Evolutionary conservation across 2,113 vertebrate species (phyloP).

Genomic region (Archocentrus centrarchus): DNA sequence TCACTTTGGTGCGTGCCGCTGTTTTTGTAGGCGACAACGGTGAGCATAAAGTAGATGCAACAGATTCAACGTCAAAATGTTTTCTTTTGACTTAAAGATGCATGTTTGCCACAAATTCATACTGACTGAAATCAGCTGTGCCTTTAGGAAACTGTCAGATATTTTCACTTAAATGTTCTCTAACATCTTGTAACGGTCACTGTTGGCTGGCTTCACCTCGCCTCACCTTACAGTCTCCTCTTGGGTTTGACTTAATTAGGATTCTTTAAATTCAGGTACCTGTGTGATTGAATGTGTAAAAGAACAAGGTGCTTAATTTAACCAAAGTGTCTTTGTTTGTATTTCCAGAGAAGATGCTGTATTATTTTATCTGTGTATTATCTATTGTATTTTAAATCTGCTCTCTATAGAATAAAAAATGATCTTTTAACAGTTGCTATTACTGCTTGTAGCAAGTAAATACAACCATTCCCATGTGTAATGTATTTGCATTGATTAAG

Average conservation of each 20-base stretch:
- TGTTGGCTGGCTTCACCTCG: too few species aligned
- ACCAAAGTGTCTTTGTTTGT: not conserved
- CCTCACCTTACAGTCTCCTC: not conserved
- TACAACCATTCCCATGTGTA: not conserved
- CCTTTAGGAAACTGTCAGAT: conserved; percentile 10
- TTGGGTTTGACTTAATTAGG: not conserved
- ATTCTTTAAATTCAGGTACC: not conserved
- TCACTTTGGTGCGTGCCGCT: too few species aligned
- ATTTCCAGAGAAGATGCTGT: not conserved
- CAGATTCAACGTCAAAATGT: not conserved
- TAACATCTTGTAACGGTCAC: not conserved
- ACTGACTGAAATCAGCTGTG: not conserved
- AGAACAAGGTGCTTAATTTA: not conserved
- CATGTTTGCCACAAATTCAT: not conserved
- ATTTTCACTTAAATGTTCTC: not conserved
- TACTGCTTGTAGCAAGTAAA: not conserved
- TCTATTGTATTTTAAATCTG: not conserved
- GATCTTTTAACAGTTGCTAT: not conserved
- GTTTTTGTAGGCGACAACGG: too few species aligned
- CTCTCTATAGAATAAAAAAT: not conserved
- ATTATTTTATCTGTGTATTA: not conserved
- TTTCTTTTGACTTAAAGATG: not conserved
- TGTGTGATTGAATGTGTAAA: not conserved
- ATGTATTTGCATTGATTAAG: not conserved
- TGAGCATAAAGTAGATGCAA: too few species aligned